phyloP scores from a whole-genome alignment of 2,888 invertebrate genomes.

The Lucinisca nassula region DNA sequence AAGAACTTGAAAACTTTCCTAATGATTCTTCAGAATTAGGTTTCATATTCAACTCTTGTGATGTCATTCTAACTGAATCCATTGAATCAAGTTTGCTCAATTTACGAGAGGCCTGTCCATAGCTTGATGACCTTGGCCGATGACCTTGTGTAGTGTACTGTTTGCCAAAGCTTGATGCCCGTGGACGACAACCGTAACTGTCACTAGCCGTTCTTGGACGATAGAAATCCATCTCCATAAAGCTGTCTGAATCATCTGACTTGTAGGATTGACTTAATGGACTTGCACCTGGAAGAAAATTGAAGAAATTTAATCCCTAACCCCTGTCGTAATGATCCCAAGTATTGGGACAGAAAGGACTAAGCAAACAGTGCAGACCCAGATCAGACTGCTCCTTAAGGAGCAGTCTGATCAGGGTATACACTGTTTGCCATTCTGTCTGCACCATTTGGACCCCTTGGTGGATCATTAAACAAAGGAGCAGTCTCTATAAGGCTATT shows the following conservation, averaged over 20 bases:
- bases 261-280: constrained; percentile 79
- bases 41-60: constrained; percentile 74
- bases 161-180: constrained; percentile 84
- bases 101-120: constrained; percentile 80
- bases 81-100: constrained; percentile 72
- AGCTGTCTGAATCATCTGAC: constrained; percentile 84
- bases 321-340: no score
- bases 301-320: no score
- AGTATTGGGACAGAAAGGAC: no score
- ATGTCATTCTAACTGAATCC: constrained; percentile 76
- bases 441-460: no score
- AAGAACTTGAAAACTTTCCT: constrained; percentile 76
- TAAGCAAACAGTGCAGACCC: no score
- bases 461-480: no score
- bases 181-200: constrained; percentile 82
- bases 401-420: no score
- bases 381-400: no score
- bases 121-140: constrained; percentile 85
- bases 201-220: constrained; percentile 84
- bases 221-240: constrained; percentile 87
- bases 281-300: constrained; percentile 68
- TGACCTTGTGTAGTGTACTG: constrained; percentile 71
- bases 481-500: no score
- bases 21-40: constrained; percentile 78
- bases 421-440: no score